phyloP scores from a whole-genome alignment of 2,888 invertebrate species.

The Orthonychiurus folsomi region DNA sequence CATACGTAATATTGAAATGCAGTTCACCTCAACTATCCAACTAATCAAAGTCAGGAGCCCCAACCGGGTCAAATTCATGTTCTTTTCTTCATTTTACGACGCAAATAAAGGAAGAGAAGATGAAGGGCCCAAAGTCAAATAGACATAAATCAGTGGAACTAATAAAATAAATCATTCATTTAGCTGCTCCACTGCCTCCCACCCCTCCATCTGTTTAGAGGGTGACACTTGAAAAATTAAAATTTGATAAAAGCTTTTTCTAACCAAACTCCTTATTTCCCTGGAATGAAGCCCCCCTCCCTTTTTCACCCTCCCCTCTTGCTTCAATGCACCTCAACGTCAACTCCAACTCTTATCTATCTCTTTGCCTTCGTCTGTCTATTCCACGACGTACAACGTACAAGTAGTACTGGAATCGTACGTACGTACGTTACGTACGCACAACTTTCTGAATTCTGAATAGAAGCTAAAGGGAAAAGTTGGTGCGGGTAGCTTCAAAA shows the following conservation, averaged over 20 bases:
- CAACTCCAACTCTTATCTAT: not conserved
- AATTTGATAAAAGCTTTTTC: not conserved
- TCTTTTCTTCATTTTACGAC: not conserved
- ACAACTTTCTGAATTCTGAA: not conserved
- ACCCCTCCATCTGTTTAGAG: not conserved
- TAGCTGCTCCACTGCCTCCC: not conserved
- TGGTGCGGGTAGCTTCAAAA: too few relatives aligned
- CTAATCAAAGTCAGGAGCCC: not conserved
- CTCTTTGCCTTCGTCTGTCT: too few relatives aligned
- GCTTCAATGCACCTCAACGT: not conserved
- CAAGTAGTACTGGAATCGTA: too few relatives aligned
- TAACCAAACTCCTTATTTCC: too few relatives aligned
- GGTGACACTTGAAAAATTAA: constrained; percentile 1
- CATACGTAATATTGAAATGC: too few relatives aligned
- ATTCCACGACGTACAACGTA: too few relatives aligned
- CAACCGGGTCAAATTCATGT: too few relatives aligned
- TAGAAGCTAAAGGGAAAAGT: too few relatives aligned
- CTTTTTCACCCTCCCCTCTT: not conserved
- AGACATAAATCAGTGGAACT: not conserved
- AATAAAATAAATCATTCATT: constrained; percentile 1
- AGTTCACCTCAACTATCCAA: not conserved
- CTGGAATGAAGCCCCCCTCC: too few relatives aligned
- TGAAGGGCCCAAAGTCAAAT: not conserved
- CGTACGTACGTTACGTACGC: too few relatives aligned
- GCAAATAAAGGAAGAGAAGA: not conserved